These are phyloP conservation scores for Sylvilagus floridanus DNA, from an alignment of 2,797 vertebrate genomes.

Conservation along the genomic window DNA sequence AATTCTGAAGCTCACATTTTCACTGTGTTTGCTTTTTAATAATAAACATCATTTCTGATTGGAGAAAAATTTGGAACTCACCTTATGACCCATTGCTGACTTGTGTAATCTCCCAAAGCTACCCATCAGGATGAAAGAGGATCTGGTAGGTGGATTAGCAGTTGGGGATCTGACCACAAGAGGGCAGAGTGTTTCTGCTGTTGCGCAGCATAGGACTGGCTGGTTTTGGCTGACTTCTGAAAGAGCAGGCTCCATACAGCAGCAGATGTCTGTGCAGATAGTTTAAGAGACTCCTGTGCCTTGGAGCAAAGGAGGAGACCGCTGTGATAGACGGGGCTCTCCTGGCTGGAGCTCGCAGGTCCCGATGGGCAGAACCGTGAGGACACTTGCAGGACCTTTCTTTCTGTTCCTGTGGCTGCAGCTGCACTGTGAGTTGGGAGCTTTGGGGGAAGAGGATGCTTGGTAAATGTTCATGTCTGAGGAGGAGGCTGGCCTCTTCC, in stretches of 20 bases:
- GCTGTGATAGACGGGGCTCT: background rate
- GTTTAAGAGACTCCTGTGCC: background rate
- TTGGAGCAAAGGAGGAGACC: background rate
- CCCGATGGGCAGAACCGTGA: background rate
- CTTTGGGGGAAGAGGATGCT: background rate
- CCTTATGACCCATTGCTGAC: background rate
- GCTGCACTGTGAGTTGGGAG: constrained; percentile 37
- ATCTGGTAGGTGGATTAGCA: background rate
- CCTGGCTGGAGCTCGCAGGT: background rate
- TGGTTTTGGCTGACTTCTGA: background rate
- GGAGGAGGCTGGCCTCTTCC: background rate
- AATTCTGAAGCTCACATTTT: background rate
- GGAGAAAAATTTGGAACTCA: background rate
- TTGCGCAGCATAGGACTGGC: background rate
- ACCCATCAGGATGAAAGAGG: background rate
- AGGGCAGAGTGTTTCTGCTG: background rate
- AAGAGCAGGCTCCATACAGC: background rate
- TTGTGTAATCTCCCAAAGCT: background rate
- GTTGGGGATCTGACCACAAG: constrained; percentile 19
- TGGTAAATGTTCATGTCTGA: background rate
- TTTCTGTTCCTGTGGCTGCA: constrained; percentile 50
- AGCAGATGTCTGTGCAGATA: background rate
- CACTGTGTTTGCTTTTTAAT: background rate
- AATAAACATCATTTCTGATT: background rate
- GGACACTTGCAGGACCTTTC: background rate